Base-by-base conservation (phyloP, 2,888 invertebrate genomes). In the Axea sp. region DNA sequence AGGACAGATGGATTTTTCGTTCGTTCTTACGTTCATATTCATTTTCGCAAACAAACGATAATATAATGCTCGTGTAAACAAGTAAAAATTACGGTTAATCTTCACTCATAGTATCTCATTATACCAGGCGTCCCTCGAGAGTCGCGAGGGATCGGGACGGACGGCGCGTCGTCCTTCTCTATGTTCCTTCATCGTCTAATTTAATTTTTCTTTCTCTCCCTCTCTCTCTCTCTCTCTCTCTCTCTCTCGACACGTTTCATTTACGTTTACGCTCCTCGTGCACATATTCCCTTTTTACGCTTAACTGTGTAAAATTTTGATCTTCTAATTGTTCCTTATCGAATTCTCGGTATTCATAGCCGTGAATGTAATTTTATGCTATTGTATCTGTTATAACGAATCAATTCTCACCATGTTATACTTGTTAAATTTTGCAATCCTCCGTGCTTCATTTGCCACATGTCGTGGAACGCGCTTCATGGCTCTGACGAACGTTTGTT, bases 1-100 rank as follows among this genome's bases (percentile, higher is more conserved):
- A 84, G 84, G 84, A 85, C 83, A 86, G 82, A 85, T 82, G 80
- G 73, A 73, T 78, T 76, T 39, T 76, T 69, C 47, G 59, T 74
- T 75, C 71, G 64, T 77, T 68, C 74, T 74, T 65, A 71, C 68
- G 51, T 72, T 65, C 65, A 45, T 60, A 67, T 73, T 62, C 37
- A 73, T 69, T 72, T 68, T 69, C 59, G 65, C 55, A 76, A 77
- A 76, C 68, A 76, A 77, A 76, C 55, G 69, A 41, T 39, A 72
- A 73, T 73, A 72, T 37, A 75, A 75, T 75, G 68, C 51, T 76
- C 76, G 75, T 78, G 75, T 69, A 79, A 83, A 81, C 76, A 80
- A 83, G 78, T 80, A 76, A 80, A 79, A 79, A 78, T 78, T 77
- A 79, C 81, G 71, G 69, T 78, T 73, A 76, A 77, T 77, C 73